These are phyloP conservation scores for Rafetus swinhoei DNA, from an alignment of 2,113 vertebrate species.

Conservation along the genomic window DNA sequence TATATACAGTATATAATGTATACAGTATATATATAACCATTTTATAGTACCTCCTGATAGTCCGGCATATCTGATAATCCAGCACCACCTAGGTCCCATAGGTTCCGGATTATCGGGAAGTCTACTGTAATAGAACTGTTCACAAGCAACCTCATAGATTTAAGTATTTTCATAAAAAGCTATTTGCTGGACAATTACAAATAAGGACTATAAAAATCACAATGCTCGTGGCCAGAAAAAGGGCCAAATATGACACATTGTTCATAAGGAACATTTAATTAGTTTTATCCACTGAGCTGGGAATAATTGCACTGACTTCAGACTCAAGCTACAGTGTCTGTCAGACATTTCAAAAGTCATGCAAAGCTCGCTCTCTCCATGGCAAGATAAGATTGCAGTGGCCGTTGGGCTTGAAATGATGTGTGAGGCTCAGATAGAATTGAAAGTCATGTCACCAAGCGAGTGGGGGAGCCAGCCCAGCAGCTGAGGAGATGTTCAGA, in stretches of 20 bases:
- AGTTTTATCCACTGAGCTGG: background rate
- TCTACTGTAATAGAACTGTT: background rate
- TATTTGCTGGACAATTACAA: background rate
- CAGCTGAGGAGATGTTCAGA: background rate
- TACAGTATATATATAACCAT: no score
- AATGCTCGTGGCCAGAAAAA: slow-evolving; percentile 21
- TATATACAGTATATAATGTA: no score
- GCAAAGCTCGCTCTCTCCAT: background rate
- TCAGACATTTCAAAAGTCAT: background rate
- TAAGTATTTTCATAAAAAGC: background rate
- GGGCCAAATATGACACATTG: slow-evolving; percentile 14
- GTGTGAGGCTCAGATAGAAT: background rate
- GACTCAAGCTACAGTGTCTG: background rate
- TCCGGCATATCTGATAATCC: no score
- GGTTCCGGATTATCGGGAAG: no score
- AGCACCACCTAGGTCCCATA: no score
- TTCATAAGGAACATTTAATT: background rate
- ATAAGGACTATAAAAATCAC: background rate
- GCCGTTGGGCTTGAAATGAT: background rate
- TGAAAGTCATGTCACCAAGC: background rate
- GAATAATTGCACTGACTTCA: slow-evolving; percentile 17
- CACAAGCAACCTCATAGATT: background rate
- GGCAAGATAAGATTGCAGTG: background rate
- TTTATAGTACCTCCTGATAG: no score
- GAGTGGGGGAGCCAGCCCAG: slow-evolving; percentile 14